Evolutionary conservation across 2,888 invertebrate species (phyloP).

Genomic region (Orgyia antiqua): DNA sequence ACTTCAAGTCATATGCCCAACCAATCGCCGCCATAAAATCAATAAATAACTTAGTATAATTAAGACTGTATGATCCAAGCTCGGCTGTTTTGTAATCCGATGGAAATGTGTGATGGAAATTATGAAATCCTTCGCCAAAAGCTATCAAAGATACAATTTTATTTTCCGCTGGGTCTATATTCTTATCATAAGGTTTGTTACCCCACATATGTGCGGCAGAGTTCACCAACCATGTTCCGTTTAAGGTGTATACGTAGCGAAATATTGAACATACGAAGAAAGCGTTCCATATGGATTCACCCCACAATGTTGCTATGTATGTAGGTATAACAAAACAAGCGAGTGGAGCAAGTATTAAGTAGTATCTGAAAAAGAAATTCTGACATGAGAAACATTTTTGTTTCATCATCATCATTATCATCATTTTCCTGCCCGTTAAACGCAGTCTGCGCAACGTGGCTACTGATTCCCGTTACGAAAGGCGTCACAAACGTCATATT

Average conservation of each 20-base stretch:
- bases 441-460: no score
- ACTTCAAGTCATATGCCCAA: background rate
- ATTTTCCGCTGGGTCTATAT: conserved; percentile 30
- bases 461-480: no score
- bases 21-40: background rate
- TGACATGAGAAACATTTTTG: no score
- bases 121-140: conserved; percentile 42
- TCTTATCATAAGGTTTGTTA: conserved; percentile 57
- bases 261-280: conserved; percentile 3
- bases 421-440: no score
- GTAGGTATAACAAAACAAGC: background rate
- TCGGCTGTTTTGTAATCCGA: conserved; percentile 30
- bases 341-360: conserved; percentile 3
- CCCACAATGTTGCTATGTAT: conserved; percentile 4
- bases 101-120: conserved; percentile 43
- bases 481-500: no score
- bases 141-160: conserved; percentile 19
- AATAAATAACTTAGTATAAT: background rate
- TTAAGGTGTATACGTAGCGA: conserved; percentile 5
- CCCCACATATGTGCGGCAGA: conserved; percentile 78
- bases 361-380: conserved; percentile 4
- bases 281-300: conserved; percentile 10
- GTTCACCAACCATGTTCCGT: conserved; percentile 75
- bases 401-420: no score
- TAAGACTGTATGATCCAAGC: background rate